These are phyloP conservation scores for Penaeus monodon DNA, from an alignment of 2,888 invertebrate species.

Conservation along the genomic window DNA sequence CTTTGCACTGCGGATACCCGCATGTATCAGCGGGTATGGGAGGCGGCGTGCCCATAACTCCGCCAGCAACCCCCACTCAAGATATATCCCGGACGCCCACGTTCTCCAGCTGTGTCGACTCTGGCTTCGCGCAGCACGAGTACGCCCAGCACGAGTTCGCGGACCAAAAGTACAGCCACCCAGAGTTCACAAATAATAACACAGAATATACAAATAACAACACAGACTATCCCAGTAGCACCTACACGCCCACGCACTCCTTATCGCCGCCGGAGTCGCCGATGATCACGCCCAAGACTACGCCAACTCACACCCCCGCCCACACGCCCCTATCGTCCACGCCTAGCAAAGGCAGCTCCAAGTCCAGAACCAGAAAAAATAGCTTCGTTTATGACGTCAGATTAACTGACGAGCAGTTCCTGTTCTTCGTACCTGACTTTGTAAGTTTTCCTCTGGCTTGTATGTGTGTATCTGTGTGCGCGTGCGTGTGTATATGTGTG, in stretches of 20 bases:
- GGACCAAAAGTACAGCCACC: constrained; percentile 21
- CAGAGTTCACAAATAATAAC: constrained; percentile 17
- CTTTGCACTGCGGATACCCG: constrained; percentile 55
- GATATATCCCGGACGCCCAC: constrained; percentile 52
- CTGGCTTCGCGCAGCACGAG: constrained; percentile 20
- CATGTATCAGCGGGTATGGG: constrained; percentile 30
- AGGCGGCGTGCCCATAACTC: constrained; percentile 48
- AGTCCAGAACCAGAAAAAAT: constrained; percentile 51
- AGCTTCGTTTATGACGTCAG: constrained; percentile 64
- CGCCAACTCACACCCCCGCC: constrained; percentile 42
- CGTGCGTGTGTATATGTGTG: neutral
- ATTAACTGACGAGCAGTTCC: constrained; percentile 62
- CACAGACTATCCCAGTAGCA: constrained; percentile 1
- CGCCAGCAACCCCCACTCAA: constrained; percentile 59
- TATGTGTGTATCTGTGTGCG: constrained; percentile 1
- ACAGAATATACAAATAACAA: neutral
- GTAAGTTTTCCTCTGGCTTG: constrained; percentile 43
- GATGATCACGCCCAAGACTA: constrained; percentile 47
- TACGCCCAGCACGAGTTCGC: constrained; percentile 43
- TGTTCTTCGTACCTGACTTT: constrained; percentile 64
- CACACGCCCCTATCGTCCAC: constrained; percentile 39
- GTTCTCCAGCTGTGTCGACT: constrained; percentile 27
- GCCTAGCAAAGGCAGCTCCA: constrained; percentile 21
- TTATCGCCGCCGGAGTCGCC: constrained; percentile 51
- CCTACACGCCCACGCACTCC: constrained; percentile 19